These are phyloP conservation scores for Epicampocera succincta DNA, from an alignment of 2,888 invertebrate genomes.

Conservation along the genomic window DNA sequence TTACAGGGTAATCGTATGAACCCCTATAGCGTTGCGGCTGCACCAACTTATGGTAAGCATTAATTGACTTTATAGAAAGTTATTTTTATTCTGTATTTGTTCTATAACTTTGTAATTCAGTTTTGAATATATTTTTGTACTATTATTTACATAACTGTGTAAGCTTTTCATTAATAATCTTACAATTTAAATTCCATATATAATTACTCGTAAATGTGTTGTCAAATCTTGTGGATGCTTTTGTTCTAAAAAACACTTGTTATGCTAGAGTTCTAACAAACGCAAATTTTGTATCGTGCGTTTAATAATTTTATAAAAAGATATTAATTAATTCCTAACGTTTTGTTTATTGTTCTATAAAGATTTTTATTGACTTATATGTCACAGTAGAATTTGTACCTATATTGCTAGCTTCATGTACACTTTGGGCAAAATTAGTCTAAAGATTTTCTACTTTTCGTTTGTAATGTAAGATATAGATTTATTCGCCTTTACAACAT, in stretches of 20 bases:
- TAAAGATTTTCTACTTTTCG: neutral
- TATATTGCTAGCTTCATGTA: conserved; percentile 6
- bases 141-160: conserved; percentile 43
- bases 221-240: conserved; percentile 39
- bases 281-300: conserved; percentile 8
- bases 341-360: conserved; percentile 25
- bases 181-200: conserved; percentile 30
- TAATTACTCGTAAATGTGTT: conserved; percentile 57
- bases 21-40: conserved; percentile 81
- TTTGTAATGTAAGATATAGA: conserved; percentile 17
- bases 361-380: neutral
- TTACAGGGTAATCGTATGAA: conserved; percentile 87
- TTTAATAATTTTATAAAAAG: conserved; percentile 31
- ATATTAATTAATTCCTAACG: conserved; percentile 31
- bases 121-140: conserved; percentile 34
- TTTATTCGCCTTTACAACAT: conserved; percentile 27
- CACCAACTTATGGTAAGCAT: conserved; percentile 76
- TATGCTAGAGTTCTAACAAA: conserved; percentile 53
- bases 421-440: neutral
- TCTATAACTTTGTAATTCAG: conserved; percentile 35
- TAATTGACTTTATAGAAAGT: conserved; percentile 18
- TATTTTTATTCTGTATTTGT: conserved; percentile 14
- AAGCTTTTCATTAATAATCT: conserved; percentile 48
- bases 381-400: conserved; percentile 10
- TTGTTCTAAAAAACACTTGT: conserved; percentile 30